Base-by-base conservation (phyloP, 2,113 vertebrate genomes). In the Callithrix jacchus region DNA sequence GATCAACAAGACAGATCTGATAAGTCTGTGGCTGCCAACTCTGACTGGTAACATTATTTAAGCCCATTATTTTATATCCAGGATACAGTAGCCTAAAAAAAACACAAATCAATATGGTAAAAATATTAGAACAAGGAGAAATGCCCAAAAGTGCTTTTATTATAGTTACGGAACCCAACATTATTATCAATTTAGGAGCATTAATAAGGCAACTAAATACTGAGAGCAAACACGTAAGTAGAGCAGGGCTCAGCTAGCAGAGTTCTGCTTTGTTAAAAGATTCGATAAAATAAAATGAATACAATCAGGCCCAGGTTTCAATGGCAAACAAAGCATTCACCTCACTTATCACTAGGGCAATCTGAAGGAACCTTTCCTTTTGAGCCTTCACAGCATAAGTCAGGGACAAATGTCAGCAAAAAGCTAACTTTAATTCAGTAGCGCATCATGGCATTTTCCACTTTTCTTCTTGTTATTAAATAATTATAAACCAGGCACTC, bases 11-110 rank as follows among this genome's bases (percentile, higher is more conserved):
- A 97, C 99, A 99, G 96, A 99, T 99, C 98, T 99, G 99, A 97
- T 99, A 99, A 1, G 99, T 99, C 98, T 99, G 99, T 1, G 99
- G 99, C 98, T 99, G 99, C 99, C 99, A 99, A 35, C 99, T 99
- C 95, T 99, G 99, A 98, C 99, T 99, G 95, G 99, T 99, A 96
- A 99, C 99, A n/a, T 99, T 99, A 98, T 99, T 99, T 94, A 99
- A 98, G 64, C 99, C 99, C 99, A 99, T 99, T 98, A 99, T 99
- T 98, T 99, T 99, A 98, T 99, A 99, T 83, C 99, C 99, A 89
- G 99, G 99, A 97, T 99, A 99, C 93, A 99, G 96, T 95, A 99
- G 97, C 96, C 99, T 99, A 97, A 80, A 98, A 91, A 47, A 93
- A 95, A 64, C 30, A 89, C 47, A 96, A 8, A 93, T 10, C 85